These are phyloP conservation scores for Pandemis cinnamomeana DNA, from an alignment of 2,888 invertebrate genomes.

Conservation along the genomic window DNA sequence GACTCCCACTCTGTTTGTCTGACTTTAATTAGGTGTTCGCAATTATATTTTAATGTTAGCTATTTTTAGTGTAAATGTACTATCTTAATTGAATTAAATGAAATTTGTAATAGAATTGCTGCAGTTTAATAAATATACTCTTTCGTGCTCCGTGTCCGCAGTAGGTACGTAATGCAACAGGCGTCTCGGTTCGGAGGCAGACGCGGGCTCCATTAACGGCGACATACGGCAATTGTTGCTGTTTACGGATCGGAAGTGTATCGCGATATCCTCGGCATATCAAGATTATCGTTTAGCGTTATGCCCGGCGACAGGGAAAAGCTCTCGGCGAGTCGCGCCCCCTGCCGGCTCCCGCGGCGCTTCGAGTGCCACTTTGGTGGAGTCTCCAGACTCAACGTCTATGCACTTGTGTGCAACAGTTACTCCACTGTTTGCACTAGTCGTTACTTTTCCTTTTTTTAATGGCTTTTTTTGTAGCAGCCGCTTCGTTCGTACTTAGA, in stretches of 20 bases:
- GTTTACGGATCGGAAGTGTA: constrained; percentile 75
- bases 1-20: constrained; percentile 1
- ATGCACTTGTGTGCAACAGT: constrained; percentile 53
- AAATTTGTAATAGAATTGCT: too few species aligned
- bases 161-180: constrained; percentile 37
- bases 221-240: constrained; percentile 77
- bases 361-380: constrained; percentile 53
- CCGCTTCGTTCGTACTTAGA: background rate
- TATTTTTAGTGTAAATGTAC: too few species aligned
- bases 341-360: constrained; percentile 59
- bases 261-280: constrained; percentile 63
- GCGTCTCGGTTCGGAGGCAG: constrained; percentile 46
- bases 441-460: constrained; percentile 19
- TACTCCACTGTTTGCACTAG: background rate
- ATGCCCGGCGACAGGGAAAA: constrained; percentile 81
- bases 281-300: constrained; percentile 82
- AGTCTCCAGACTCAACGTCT: constrained; percentile 46
- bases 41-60: background rate
- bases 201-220: constrained; percentile 70
- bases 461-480: background rate
- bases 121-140: background rate
- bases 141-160: background rate
- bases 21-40: background rate
- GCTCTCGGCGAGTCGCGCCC: constrained; percentile 68
- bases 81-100: too few species aligned